Evolutionary conservation across 2,113 vertebrate genomes (phyloP).

Genomic region (Trochalopteron elliotii): DNA sequence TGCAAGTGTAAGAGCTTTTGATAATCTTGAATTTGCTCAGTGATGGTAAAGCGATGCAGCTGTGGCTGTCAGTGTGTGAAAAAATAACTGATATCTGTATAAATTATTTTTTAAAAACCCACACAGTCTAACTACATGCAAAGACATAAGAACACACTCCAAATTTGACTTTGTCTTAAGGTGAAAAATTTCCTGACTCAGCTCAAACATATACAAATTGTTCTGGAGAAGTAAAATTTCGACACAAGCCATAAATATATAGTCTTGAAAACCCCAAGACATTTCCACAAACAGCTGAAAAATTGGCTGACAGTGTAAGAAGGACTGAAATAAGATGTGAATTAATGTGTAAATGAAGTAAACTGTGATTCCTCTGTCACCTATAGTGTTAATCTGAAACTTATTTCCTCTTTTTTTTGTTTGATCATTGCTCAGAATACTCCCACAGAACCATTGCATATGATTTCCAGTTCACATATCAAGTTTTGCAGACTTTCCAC

Average conservation of each 20-base stretch:
- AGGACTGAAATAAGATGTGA: background rate
- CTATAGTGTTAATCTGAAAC: background rate
- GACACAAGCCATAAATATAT: background rate
- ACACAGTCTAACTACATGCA: background rate
- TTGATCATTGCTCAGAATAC: background rate
- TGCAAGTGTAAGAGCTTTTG: background rate
- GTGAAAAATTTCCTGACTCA: background rate
- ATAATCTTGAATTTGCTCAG: background rate
- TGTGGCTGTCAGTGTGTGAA: background rate
- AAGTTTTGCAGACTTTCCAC: background rate
- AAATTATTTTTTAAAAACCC: background rate
- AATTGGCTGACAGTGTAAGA: background rate
- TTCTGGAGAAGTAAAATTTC: background rate
- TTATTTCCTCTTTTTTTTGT: background rate
- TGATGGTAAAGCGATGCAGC: background rate
- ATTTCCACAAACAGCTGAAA: background rate
- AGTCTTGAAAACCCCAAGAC: background rate
- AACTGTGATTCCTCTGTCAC: background rate
- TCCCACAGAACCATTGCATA: background rate
- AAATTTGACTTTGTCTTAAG: background rate
- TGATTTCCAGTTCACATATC: background rate
- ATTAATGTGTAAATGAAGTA: background rate
- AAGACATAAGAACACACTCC: background rate
- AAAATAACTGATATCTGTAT: background rate
- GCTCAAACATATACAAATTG: background rate